Percentiles rank a stretch among this genome's conserved stretches.
Conservation (phyloP, 2,888 invertebrate species). For the Nymphalis c-album region DNA sequence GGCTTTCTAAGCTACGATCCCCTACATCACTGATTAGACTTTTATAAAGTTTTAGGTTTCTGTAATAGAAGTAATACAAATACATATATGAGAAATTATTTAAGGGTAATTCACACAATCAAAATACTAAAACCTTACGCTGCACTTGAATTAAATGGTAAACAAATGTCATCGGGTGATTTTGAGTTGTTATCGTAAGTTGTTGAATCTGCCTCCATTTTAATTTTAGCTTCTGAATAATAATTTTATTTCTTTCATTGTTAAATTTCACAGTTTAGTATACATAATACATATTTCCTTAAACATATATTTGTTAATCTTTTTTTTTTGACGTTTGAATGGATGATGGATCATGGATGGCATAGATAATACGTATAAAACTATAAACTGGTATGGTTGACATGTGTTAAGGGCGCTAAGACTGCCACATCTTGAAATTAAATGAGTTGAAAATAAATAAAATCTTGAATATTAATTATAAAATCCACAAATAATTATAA, state of each 20-base stretch:
- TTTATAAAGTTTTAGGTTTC: conserved; percentile 61
- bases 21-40: conserved; percentile 52
- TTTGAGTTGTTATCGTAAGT: conserved; percentile 61
- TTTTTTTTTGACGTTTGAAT: too few relatives aligned
- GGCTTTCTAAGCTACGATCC: conserved; percentile 55
- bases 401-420: too few relatives aligned
- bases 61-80: conserved; percentile 44
- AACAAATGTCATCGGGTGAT: conserved; percentile 46
- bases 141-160: conserved; percentile 61
- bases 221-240: background rate
- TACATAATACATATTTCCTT: too few relatives aligned
- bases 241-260: background rate
- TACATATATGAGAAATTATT: conserved; percentile 11
- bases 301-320: too few relatives aligned
- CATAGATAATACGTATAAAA: too few relatives aligned
- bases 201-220: conserved; percentile 78
- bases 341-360: too few relatives aligned
- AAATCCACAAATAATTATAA: too few relatives aligned
- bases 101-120: background rate
- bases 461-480: too few relatives aligned
- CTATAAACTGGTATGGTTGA: too few relatives aligned
- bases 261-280: too few relatives aligned
- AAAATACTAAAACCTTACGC: conserved; percentile 50
- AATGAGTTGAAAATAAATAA: too few relatives aligned
- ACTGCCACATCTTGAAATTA: too few relatives aligned